phyloP scores from a whole-genome alignment of 1,140 invertebrate genomes.

The Calliphora vicina region DNA sequence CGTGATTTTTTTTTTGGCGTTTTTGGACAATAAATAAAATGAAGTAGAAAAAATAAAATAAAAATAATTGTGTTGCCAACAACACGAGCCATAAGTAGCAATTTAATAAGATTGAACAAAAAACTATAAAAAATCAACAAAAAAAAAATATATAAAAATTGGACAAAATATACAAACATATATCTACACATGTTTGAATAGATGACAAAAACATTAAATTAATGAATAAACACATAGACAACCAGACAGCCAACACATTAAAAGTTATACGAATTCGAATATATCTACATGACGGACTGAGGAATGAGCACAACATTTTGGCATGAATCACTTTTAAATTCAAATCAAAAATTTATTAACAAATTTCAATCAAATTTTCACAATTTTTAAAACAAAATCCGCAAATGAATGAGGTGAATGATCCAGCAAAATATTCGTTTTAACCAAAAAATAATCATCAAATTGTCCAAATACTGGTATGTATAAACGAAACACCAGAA shows the following conservation, averaged over 20 bases:
- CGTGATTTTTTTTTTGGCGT: neutral
- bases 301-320: no score
- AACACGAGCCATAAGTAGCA: slow-evolving; percentile 34
- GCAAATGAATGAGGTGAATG: slow-evolving; percentile 19
- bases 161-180: neutral
- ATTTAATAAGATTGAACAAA: slow-evolving; percentile 21
- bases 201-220: neutral
- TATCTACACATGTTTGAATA: neutral
- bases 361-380: no score
- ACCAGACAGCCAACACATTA: neutral
- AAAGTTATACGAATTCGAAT: no score
- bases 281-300: no score
- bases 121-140: neutral
- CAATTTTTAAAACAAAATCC: no score
- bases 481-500: neutral
- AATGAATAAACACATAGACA: neutral
- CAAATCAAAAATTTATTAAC: no score
- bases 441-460: neutral
- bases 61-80: slow-evolving; percentile 8
- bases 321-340: no score
- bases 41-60: no score
- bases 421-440: neutral
- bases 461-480: slow-evolving; percentile 14
- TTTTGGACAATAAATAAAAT: neutral
- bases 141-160: neutral